A percentile compares a stretch with the other conserved stretches of the same genome.
Conservation (phyloP, 1,140 invertebrate genomes). For the Olivierus martensii region DNA sequence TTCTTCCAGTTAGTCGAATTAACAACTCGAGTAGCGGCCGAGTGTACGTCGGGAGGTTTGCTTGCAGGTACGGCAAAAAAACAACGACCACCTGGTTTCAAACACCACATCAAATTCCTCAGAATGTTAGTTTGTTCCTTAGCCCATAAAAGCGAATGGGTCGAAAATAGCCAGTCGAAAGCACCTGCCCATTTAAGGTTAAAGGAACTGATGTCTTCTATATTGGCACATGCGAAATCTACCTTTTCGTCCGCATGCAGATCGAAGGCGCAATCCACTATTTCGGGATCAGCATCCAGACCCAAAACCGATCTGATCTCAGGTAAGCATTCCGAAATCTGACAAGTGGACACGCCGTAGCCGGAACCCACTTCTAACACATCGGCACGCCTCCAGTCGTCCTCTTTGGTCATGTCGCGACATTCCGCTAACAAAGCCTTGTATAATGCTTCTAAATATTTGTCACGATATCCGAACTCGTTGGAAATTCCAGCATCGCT, state of each 20-base stretch:
- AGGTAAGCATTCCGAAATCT: slow-evolving; percentile 10
- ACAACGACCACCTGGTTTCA: slow-evolving; percentile 12
- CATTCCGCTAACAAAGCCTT: slow-evolving; percentile 7
- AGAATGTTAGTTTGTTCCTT: slow-evolving; percentile 5
- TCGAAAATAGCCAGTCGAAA: slow-evolving; percentile 15
- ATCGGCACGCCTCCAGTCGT: slow-evolving; percentile 4
- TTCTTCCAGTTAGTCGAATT: slow-evolving; percentile 12
- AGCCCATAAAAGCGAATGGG: slow-evolving; percentile 12
- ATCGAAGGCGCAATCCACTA: slow-evolving; percentile 10
- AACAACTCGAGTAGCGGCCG: slow-evolving; percentile 8
- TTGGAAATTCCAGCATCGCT: too few species aligned
- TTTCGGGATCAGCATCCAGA: slow-evolving; percentile 9
- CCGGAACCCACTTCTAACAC: slow-evolving; percentile 12
- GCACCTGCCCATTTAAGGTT: slow-evolving; percentile 13
- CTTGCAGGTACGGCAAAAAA: slow-evolving; percentile 13
- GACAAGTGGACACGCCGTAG: slow-evolving; percentile 9
- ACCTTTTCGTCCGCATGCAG: slow-evolving; percentile 15
- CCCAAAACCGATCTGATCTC: slow-evolving; percentile 7
- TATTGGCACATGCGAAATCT: slow-evolving; percentile 12
- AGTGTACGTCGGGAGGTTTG: slow-evolving; percentile 15
- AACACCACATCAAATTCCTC: slow-evolving; percentile 16
- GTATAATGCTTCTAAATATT: too few species aligned
- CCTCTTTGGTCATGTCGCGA: slow-evolving; percentile 5
- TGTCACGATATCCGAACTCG: too few species aligned
- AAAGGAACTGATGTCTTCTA: slow-evolving; percentile 11